phyloP scores from a whole-genome alignment of 2,888 invertebrate genomes.

The Tupiocoris notatus region DNA sequence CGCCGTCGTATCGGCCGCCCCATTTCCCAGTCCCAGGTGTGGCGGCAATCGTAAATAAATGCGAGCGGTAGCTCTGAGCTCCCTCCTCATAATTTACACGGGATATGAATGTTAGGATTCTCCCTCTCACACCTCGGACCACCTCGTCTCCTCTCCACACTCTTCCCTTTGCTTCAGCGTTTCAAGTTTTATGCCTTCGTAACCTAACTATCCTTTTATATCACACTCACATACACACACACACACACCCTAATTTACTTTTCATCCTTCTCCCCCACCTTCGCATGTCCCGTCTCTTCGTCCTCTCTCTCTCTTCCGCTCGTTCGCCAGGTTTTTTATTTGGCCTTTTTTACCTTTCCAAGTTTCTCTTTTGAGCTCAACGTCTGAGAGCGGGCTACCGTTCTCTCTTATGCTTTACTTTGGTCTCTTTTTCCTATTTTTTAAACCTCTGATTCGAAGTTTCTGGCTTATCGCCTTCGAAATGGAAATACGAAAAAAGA shows the following conservation, averaged over 20 bases:
- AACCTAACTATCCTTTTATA: neutral
- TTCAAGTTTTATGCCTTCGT: neutral
- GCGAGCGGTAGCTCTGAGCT: constrained; percentile 34
- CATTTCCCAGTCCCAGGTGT: constrained; percentile 27
- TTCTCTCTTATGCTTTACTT: constrained; percentile 9
- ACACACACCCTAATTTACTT: neutral
- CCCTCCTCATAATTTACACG: constrained; percentile 38
- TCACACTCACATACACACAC: neutral
- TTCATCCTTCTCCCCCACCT: neutral
- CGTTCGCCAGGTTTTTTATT: constrained; percentile 1
- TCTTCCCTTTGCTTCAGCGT: neutral
- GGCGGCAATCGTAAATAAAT: constrained; percentile 37
- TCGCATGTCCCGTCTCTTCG: neutral
- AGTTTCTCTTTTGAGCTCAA: neutral
- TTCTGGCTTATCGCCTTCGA: constrained; percentile 29
- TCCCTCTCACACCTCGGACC: constrained; percentile 17
- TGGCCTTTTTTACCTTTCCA: neutral
- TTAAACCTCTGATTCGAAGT: constrained; percentile 15
- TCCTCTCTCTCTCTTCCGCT: constrained; percentile 25
- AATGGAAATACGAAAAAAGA: constrained; percentile 1
- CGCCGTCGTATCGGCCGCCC: neutral
- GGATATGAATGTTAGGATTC: constrained; percentile 40
- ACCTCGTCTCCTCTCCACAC: constrained; percentile 7
- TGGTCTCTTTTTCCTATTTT: neutral
- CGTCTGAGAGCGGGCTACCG: constrained; percentile 13